Evolutionary conservation across 2,888 invertebrate species (phyloP), one percentile per base, ranked within the genome.

Genomic region (Xestia sexstrigata): DNA sequence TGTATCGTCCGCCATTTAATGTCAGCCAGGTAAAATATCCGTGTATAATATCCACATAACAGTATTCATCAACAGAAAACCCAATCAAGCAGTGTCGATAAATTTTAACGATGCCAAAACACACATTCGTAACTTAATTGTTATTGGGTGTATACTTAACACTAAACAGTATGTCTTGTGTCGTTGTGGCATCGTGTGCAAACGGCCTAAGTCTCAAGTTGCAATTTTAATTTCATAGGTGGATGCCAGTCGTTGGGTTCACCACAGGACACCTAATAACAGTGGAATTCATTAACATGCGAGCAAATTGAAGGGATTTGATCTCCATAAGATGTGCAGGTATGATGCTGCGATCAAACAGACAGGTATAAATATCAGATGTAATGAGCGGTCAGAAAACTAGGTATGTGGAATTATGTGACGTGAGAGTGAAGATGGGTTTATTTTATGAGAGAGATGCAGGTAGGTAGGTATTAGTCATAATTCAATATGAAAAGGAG

Each of bases 201-300:
- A 71, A 47, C 65, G 11, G 65, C 89, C 60, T 87, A 70, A 82
- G 91, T 92, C 89, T 94, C 89, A 82, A 89, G 93, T 94, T 93
- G 90, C 94, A 88, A 90, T 89, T 92, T 93, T 92, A 92, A 93
- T 92, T 93, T 90, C 88, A 92, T 79, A 83, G 78, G 89, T 76
- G 84, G 74, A 74, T 72, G 72, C 69, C 70, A 75, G 74, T 66
- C 79, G 75, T 75, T 82, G 76, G 72, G 82, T 77, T 85, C 89
- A 81, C 89, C 85, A 42, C 90, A 84, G 89, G 88, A 84, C 80
- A 85, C 78, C 86, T 81, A 82, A 87, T 87, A 88, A 87, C 77
- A 84, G 70, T 82, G 79, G 87, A 86, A 87, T 87, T 87, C 87
- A 88, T 90, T 90, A 90, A 74, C 83, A 79, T 76, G 74, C 77